Conservation (phyloP, 2,797 vertebrate genomes). For the Enteromius fasciolatus region DNA sequence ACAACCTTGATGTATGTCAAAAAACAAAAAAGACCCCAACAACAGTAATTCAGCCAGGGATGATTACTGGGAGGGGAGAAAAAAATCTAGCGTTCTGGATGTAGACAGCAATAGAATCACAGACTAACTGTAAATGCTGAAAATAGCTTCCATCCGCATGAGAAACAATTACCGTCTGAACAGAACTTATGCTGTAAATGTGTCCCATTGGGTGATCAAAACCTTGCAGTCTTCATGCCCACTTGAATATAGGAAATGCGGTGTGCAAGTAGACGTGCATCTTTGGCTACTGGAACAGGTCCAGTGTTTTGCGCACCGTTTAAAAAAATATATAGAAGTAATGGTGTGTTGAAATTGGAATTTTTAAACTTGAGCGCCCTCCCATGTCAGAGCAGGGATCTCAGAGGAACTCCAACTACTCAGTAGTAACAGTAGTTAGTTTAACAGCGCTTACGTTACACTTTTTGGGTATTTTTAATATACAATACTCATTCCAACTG, state of each 20-base stretch:
- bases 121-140: no score
- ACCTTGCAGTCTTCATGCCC: not conserved
- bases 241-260: not conserved
- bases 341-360: not conserved
- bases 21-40: no score
- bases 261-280: not conserved
- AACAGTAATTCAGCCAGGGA: no score
- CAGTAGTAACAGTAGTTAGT: not conserved
- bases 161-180: no score
- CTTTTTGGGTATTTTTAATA: no score
- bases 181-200: not conserved
- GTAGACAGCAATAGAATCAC: no score
- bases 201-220: not conserved
- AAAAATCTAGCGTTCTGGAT: no score
- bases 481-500: not conserved
- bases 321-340: not conserved
- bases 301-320: no score
- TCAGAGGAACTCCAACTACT: not conserved
- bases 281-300: not conserved
- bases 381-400: not conserved
- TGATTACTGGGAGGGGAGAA: no score
- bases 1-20: no score
- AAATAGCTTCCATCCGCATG: no score
- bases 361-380: not conserved
- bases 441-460: no score